Base-by-base conservation (phyloP, 2,888 invertebrate species). In the Himalopsyche tibetana region DNA sequence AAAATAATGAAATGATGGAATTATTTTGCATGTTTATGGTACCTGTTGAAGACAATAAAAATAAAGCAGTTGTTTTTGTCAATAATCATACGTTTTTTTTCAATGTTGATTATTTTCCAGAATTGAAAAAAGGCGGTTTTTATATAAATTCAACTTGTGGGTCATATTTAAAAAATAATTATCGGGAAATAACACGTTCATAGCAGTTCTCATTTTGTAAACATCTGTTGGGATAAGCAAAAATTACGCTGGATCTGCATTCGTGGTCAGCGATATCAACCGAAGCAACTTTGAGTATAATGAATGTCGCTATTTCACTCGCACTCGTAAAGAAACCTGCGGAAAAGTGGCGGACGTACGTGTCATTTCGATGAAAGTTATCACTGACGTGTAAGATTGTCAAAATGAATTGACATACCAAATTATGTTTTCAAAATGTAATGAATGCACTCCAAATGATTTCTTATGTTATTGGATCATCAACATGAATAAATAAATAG, bases 381-480 rank as follows among this genome's bases (percentile, higher is more conserved):
- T 28, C 40, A 82, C 86, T 86, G 86, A 86, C 86, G 86, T 86
- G 86, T 86, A 86, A 84, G 82, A 55, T 86, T 86, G 82, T 86
- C 82, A 84, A 84, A 82, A 55, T 28, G 74, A 82, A 74, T 74
- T 74, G 74, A 74, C 74, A 74, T 38, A 74, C 36, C 5, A 74
- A 12, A 74, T 74, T 74, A 36, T 74, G 74, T 74, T 74, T 74
- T 74, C 74, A 74, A 74, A 74, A 74, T 74, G 74, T 12, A 38
- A 74, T 36, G 9, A 19, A 38, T 5, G 2, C 74, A 74, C 36
- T 5, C 12, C 19, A 81, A 81, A 81, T 17, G 81, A 11, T 81
- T 81, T 81, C 0, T 17, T 15, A 45, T 45, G 19, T n/a, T 42
- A 12, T 3, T 36, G 5, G 38, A 74, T 15, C 15, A 63, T 63